These are phyloP conservation scores for Sebastiscus albofasciatus DNA, from an alignment of 2,797 vertebrate genomes.

Conservation along the genomic window DNA sequence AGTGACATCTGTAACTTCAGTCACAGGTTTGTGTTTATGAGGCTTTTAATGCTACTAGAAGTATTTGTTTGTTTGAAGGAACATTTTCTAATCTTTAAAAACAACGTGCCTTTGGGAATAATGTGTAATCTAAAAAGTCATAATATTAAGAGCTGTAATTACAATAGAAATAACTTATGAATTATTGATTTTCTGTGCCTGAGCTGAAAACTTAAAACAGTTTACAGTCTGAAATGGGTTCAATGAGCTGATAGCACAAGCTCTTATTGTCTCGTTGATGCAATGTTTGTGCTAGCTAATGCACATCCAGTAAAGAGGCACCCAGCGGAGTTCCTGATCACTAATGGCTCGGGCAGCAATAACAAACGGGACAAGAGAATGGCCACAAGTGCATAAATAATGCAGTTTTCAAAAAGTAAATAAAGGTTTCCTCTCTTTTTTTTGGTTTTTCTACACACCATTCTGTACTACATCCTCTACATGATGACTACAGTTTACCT, in stretches of 20 bases:
- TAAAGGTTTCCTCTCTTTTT: background rate
- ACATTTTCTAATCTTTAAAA: background rate
- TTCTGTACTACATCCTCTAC: background rate
- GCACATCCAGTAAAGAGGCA: background rate
- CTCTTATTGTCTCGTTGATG: background rate
- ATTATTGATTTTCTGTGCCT: background rate
- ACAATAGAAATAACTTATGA: background rate
- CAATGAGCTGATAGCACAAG: background rate
- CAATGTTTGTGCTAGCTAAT: background rate
- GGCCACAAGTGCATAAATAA: background rate
- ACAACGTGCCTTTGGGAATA: background rate
- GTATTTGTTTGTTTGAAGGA: background rate
- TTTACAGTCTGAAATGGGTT: background rate
- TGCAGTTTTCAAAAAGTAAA: background rate
- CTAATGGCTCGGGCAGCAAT: background rate
- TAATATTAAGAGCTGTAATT: background rate
- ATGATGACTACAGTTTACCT: conserved; percentile 75
- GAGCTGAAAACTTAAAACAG: background rate
- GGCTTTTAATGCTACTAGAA: background rate
- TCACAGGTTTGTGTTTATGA: background rate
- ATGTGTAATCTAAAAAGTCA: background rate
- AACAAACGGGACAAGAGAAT: background rate
- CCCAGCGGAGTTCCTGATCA: background rate
- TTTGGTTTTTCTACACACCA: background rate
- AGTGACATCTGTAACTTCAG: background rate